A percentile compares a stretch with the other conserved stretches of the same genome.
These are phyloP conservation scores for Stichopus chloronotus DNA, from an alignment of 35 echinoderm and acorn worm species.

Conservation along the genomic window DNA sequence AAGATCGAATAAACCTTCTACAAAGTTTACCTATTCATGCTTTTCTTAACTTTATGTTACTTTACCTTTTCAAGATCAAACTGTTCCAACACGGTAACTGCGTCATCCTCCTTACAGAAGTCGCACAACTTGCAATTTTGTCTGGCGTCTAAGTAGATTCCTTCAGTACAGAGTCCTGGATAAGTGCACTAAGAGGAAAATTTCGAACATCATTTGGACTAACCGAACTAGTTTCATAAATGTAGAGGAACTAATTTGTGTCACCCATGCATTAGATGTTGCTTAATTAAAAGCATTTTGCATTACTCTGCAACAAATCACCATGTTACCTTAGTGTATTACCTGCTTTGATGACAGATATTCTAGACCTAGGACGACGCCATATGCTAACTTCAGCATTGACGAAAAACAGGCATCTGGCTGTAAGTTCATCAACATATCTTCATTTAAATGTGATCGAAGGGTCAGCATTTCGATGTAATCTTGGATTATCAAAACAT, in stretches of 20 bases:
- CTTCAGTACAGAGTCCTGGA: neutral
- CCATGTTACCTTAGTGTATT: neutral
- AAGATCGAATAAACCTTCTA: neutral
- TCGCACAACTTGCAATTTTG: neutral
- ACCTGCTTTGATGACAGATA: neutral
- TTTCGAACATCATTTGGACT: neutral
- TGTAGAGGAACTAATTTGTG: neutral
- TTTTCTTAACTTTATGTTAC: neutral
- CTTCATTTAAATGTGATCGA: neutral
- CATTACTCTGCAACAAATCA: neutral
- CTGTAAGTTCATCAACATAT: neutral
- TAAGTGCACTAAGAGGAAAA: neutral
- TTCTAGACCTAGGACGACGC: neutral
- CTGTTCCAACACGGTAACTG: neutral
- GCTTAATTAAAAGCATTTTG: neutral
- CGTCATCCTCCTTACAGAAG: neutral
- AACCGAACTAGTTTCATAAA: neutral
- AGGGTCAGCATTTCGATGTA: neutral
- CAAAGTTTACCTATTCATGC: neutral
- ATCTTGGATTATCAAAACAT: neutral
- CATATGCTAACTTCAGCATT: neutral
- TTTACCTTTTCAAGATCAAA: constrained; percentile 27
- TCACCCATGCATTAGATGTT: neutral
- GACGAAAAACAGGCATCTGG: neutral
- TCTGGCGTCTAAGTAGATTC: neutral